Conservation (phyloP, 2,797 vertebrate genomes). For the Argya squamiceps region DNA sequence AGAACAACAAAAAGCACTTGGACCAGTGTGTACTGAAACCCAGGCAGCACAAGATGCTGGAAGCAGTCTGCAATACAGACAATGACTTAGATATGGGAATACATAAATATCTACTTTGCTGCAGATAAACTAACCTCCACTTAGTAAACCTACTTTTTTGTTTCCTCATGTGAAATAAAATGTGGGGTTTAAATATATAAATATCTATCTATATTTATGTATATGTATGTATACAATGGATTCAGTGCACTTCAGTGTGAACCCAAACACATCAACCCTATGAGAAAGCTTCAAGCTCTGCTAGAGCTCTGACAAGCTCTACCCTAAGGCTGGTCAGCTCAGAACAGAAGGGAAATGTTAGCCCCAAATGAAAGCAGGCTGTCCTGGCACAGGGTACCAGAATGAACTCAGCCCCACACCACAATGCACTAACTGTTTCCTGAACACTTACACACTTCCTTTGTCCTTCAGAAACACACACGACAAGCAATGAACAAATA, state of each 20-base stretch:
- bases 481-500: conserved; percentile 56
- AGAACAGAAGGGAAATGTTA: background rate
- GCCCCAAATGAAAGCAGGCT: background rate
- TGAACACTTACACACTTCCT: conserved; percentile 78
- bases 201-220: background rate
- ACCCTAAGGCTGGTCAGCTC: background rate
- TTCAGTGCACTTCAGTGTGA: background rate
- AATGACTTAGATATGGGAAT: background rate
- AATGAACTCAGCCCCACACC: conserved; percentile 29
- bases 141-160: background rate
- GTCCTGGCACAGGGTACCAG: conserved; percentile 1
- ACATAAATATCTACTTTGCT: background rate
- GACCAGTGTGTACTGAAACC: background rate
- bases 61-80: background rate
- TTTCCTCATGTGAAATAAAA: background rate
- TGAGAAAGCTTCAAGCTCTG: background rate
- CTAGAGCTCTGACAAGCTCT: background rate
- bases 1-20: accelerated
- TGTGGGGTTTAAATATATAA: background rate
- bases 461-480: conserved; percentile 65
- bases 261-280: background rate
- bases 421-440: conserved; percentile 39
- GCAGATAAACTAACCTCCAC: background rate
- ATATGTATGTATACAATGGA: background rate
- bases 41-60: accelerated